These are phyloP conservation scores for Cryptosula pallasiana DNA, from an alignment of 2,888 invertebrate species.

Conservation along the genomic window DNA sequence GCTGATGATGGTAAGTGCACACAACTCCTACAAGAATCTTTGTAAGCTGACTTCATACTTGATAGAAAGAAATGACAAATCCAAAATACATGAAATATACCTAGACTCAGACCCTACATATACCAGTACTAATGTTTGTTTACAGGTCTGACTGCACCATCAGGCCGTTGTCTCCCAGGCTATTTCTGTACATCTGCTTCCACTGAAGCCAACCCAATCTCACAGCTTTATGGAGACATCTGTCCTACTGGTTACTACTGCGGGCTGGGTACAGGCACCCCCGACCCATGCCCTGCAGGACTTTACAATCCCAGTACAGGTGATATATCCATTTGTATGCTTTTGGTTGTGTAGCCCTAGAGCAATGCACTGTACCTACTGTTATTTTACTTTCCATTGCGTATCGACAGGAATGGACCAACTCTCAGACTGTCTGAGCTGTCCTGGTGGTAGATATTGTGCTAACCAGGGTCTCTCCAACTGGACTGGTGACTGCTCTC, in stretches of 20 bases:
- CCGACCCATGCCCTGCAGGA: conserved; percentile 34
- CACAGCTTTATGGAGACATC: conserved; percentile 39
- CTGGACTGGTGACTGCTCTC: conserved; percentile 36
- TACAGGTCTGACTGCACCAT: conserved; percentile 37
- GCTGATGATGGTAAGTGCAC: conserved; percentile 38
- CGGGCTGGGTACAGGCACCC: conserved; percentile 39
- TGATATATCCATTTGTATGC: not conserved
- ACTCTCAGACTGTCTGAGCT: conserved; percentile 38
- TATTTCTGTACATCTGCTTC: conserved; percentile 38
- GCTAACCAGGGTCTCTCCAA: conserved; percentile 37
- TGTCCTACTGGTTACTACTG: conserved; percentile 46
- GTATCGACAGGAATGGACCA: conserved; percentile 30
- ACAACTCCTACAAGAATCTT: too few relatives aligned
- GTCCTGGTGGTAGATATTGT: conserved; percentile 46
- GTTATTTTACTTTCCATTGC: not conserved
- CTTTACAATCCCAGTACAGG: conserved; percentile 22
- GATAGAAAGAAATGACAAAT: too few relatives aligned
- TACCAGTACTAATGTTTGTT: too few relatives aligned
- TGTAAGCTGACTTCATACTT: too few relatives aligned
- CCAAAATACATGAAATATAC: too few relatives aligned
- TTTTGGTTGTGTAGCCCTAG: not conserved
- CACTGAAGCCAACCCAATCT: conserved; percentile 33
- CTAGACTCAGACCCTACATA: too few relatives aligned
- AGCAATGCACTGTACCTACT: not conserved
- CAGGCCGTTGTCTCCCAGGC: conserved; percentile 40